Conservation (phyloP, 2,797 vertebrate species). For the Acipenser oxyrinchus region DNA sequence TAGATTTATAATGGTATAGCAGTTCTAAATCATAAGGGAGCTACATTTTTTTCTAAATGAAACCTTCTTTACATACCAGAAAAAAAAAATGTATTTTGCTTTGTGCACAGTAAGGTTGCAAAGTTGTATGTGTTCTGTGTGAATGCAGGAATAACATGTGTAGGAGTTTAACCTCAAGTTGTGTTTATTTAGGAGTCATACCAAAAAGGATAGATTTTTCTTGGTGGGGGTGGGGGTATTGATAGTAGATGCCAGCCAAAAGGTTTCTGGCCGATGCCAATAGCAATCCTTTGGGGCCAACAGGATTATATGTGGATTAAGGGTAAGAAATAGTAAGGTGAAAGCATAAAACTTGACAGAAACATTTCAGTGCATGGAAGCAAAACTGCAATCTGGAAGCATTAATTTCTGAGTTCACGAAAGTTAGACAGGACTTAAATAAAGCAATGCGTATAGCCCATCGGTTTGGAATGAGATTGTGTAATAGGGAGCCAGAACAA, state of each 20-base stretch:
- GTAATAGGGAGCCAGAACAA: not conserved
- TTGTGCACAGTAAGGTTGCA: too few species aligned
- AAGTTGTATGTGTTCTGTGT: not conserved
- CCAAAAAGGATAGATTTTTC: conserved; percentile 20
- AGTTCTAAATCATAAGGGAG: too few species aligned
- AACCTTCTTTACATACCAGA: too few species aligned
- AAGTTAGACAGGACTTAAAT: not conserved
- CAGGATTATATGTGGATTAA: conserved; percentile 50
- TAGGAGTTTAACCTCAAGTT: conserved; percentile 26
- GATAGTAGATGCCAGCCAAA: conserved; percentile 38
- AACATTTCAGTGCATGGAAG: conserved; percentile 7
- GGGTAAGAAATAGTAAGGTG: conserved; percentile 36
- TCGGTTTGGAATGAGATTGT: not conserved
- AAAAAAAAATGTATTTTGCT: too few species aligned
- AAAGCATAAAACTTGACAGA: conserved; percentile 30
- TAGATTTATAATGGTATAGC: too few species aligned
- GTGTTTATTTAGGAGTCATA: conserved; percentile 31
- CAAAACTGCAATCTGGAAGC: not conserved
- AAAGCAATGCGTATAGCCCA: not conserved
- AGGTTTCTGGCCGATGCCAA: conserved; percentile 53
- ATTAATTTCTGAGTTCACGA: not conserved
- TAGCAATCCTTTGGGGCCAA: conserved; percentile 62
- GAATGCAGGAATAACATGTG: conserved; percentile 22
- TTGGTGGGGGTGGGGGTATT: conserved; percentile 24
- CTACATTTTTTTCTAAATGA: too few species aligned